Percentiles rank a stretch among this genome's conserved stretches.
These are phyloP conservation scores for Syngnathus floridae DNA, from an alignment of 2,113 vertebrate genomes.

Conservation along the genomic window DNA sequence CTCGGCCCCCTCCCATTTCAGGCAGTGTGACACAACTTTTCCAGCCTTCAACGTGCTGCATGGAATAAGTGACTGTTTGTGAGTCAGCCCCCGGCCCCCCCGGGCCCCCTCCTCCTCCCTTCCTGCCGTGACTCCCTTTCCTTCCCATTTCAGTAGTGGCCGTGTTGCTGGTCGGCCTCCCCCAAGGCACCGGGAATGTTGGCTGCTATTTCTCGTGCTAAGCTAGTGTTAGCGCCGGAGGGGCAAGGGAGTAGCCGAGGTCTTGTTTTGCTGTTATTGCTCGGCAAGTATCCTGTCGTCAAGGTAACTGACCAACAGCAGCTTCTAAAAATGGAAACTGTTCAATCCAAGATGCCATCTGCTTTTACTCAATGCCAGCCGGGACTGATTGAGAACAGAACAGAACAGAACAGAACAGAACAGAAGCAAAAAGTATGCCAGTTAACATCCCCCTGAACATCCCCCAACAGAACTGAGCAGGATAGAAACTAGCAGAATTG, in stretches of 20 bases:
- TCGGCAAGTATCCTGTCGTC: neutral
- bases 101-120: neutral
- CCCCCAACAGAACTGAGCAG: neutral
- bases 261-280: neutral
- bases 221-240: neutral
- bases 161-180: neutral
- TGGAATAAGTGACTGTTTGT: constrained; percentile 1
- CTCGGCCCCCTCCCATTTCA: neutral
- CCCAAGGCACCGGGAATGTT: neutral
- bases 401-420: neutral
- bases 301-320: neutral
- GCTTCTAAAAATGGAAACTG: neutral
- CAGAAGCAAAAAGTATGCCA: neutral
- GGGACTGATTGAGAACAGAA: neutral
- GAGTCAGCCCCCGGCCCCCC: neutral
- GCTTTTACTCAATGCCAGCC: neutral
- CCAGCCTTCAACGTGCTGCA: neutral
- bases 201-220: neutral
- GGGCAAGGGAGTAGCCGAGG: neutral
- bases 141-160: neutral
- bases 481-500: neutral
- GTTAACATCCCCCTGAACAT: too few relatives aligned
- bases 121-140: constrained; percentile 1
- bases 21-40: neutral
- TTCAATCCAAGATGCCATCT: neutral